Percentiles rank a stretch among this genome's conserved stretches.
Evolutionary conservation across 2,797 vertebrate species (phyloP).

Genomic region (Scomberomorus guttatus): DNA sequence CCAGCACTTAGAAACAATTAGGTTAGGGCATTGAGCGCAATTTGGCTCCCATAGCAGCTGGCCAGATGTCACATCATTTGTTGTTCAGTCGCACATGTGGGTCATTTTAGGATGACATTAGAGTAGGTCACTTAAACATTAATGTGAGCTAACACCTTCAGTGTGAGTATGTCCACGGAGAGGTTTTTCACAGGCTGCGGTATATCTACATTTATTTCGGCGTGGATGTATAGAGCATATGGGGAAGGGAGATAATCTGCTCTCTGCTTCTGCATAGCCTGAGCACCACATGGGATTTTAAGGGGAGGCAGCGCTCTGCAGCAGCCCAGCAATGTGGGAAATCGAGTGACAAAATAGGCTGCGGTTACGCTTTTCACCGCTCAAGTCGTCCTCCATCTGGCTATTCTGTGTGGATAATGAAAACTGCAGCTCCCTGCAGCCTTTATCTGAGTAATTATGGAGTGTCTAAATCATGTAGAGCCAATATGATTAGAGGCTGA

Average conservation of each 20-base stretch:
- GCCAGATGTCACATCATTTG: slow-evolving; percentile 49
- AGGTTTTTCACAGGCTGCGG: slow-evolving; percentile 5
- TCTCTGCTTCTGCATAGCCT: slow-evolving; percentile 44
- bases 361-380: slow-evolving; percentile 48
- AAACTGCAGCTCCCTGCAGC: slow-evolving; percentile 43
- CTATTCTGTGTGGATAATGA: slow-evolving; percentile 54
- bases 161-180: no score
- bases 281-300: slow-evolving; percentile 62
- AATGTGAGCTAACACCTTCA: neutral
- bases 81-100: slow-evolving; percentile 32
- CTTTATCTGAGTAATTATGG: slow-evolving; percentile 46
- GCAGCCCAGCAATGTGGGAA: slow-evolving; percentile 55
- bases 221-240: slow-evolving; percentile 45
- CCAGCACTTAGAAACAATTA: slow-evolving; percentile 26
- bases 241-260: slow-evolving; percentile 60
- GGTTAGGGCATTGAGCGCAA: slow-evolving; percentile 20
- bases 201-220: slow-evolving; percentile 23
- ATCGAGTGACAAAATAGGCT: slow-evolving; percentile 49
- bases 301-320: slow-evolving; percentile 54
- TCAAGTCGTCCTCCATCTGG: slow-evolving; percentile 50
- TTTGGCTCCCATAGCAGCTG: slow-evolving; percentile 35
- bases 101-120: slow-evolving; percentile 36
- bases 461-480: slow-evolving; percentile 31
- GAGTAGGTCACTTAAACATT: slow-evolving; percentile 9
- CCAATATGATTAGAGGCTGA: slow-evolving; percentile 37